Base-by-base conservation (phyloP, 2,113 vertebrate species). In the Turdus rufiventris region DNA sequence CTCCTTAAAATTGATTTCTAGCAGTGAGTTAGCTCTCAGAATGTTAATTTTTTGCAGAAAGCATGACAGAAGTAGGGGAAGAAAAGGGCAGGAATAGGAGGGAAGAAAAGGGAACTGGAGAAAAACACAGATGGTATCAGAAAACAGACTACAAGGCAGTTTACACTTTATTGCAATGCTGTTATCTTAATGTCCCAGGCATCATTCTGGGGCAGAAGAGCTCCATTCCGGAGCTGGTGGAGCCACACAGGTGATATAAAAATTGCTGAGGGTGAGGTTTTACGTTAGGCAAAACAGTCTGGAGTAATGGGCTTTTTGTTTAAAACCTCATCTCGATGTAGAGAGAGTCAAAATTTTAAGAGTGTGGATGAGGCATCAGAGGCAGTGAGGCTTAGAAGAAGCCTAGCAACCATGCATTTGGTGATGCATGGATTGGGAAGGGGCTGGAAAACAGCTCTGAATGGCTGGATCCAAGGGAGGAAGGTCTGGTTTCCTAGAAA, bases 1-100 rank as follows among this genome's bases (percentile, higher is more conserved):
- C 5, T 89, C 62, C 53, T 93, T 82, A 68, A 91, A 94, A 92
- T 58, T 88, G 38, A 70, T 96, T 91, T 87, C 70, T 88, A 83
- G 94, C 63, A 23, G 40, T 77, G 84, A 87, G 47, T 76, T 92
- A 91, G 63, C 45, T 91, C 95, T 93, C 75, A 33, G 70, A 93
- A 83, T 17, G 5, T 66, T 89, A 87, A 34, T 63, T 93, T 81
- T 75, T 51, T 45, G 31, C 36, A 31, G 56, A 90, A 94, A 93
- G 54, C 12, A 10, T 45, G 48, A 13, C 47, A 34, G 43, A 76
- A 81, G 34, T 61, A 54, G 7, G 4, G 17, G 0, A 14, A 3
- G 4, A 15, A 18, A 68, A 57, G 26, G 19, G 31, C 51, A 79
- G 29, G 58, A 72, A 24, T 54, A 1, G 18, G 10, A 13, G 5